Conservation (phyloP, 2,797 vertebrate species). For the Cossypha niveicapilla region DNA sequence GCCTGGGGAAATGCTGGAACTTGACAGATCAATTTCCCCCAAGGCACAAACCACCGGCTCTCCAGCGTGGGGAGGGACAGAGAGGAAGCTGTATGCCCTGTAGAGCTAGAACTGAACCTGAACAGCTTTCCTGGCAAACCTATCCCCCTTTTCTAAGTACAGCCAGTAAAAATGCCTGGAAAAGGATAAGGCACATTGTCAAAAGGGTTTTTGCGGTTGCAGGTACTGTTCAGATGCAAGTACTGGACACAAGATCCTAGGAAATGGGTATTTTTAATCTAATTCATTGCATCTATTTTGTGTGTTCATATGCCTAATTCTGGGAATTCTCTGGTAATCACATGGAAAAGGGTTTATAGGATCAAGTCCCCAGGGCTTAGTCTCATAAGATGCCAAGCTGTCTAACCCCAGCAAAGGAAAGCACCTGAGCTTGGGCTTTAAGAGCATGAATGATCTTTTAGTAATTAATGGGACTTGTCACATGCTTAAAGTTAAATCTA, state of each 20-base stretch:
- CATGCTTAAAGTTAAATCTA: conserved; percentile 12
- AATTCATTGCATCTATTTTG: not conserved
- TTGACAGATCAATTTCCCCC: not conserved
- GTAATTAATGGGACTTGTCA: conserved; percentile 33
- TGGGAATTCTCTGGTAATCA: conserved; percentile 18
- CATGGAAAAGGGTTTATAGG: conserved; percentile 28
- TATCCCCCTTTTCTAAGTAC: not conserved
- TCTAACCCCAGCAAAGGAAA: conserved; percentile 6
- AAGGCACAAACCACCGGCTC: not conserved
- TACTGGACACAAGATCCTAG: not conserved
- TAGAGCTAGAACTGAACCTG: not conserved
- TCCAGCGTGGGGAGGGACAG: not conserved
- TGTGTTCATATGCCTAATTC: not conserved
- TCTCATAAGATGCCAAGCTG: conserved; percentile 32
- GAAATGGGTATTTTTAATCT: not conserved
- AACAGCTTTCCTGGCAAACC: not conserved
- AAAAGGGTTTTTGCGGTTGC: not conserved
- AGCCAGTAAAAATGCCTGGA: not conserved
- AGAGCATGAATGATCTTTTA: not conserved
- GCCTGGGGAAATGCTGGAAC: not conserved
- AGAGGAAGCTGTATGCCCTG: not conserved
- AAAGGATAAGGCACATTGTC: not conserved
- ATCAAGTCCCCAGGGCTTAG: conserved; percentile 26
- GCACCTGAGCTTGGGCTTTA: conserved; percentile 20
- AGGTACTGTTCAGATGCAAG: not conserved